Evolutionary conservation across 92 coral and sea anemone species (phyloP).

Genomic region (Phymanthus crucifer): DNA sequence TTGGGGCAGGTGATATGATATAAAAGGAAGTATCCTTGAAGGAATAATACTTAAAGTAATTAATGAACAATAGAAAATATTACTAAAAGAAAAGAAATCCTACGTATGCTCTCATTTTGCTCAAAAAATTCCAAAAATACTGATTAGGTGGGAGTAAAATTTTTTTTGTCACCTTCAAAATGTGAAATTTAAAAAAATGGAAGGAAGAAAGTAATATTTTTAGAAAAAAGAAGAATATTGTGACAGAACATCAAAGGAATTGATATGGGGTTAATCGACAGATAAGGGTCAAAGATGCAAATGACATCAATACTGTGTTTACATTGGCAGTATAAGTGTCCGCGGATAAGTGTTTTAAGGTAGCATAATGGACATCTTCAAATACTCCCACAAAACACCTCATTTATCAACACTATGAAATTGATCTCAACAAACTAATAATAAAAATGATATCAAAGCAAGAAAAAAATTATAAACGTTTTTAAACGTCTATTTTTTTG

Average conservation of each 20-base stretch:
- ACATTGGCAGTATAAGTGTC: not conserved
- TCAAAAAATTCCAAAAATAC: too few relatives aligned
- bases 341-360: not conserved
- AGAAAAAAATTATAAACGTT: not conserved
- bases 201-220: too few relatives aligned
- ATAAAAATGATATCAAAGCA: not conserved
- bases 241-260: too few relatives aligned
- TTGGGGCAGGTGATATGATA: not conserved
- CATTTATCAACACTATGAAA: not conserved
- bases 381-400: not conserved
- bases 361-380: not conserved
- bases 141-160: too few relatives aligned
- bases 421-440: not conserved
- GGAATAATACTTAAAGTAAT: not conserved
- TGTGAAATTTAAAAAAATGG: too few relatives aligned
- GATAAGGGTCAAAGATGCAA: not conserved
- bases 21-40: not conserved
- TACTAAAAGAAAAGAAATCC: too few relatives aligned
- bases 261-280: not conserved
- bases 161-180: too few relatives aligned
- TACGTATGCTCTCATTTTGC: too few relatives aligned
- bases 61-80: not conserved
- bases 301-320: not conserved
- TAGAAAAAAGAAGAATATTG: too few relatives aligned
- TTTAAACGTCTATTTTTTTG: not conserved